These are phyloP conservation scores for Rhopalosiphum padi DNA, from an alignment of 1,140 invertebrate species.

Conservation along the genomic window DNA sequence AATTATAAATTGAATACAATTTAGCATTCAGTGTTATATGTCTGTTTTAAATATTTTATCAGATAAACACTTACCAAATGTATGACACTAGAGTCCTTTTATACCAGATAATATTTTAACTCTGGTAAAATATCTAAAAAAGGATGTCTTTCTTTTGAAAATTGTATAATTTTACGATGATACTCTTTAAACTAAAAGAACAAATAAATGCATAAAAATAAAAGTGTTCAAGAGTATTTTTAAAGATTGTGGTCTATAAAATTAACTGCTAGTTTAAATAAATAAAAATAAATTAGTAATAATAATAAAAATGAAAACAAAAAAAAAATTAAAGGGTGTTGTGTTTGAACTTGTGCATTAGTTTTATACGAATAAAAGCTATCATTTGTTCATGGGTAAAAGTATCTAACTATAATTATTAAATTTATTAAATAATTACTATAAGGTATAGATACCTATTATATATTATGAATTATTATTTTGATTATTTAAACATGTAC, in stretches of 20 bases:
- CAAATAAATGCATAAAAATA: not conserved
- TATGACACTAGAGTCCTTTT: not conserved
- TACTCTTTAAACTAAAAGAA: not conserved
- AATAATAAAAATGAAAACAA: no score
- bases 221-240: not conserved
- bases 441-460: no score
- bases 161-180: not conserved
- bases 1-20: not conserved
- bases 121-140: not conserved
- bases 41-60: not conserved
- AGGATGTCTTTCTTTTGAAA: not conserved
- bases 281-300: no score
- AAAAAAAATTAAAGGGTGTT: not conserved
- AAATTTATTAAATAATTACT: not conserved
- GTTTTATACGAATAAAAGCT: not conserved
- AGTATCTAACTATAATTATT: not conserved
- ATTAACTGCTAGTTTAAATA: not conserved
- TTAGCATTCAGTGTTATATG: not conserved
- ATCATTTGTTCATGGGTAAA: not conserved
- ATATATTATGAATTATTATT: no score
- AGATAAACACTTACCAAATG: not conserved
- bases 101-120: not conserved
- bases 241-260: not conserved
- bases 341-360: not conserved
- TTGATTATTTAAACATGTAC: no score